Base-by-base conservation (phyloP, 2,888 invertebrate species). In the Asteroscopus sphinx region DNA sequence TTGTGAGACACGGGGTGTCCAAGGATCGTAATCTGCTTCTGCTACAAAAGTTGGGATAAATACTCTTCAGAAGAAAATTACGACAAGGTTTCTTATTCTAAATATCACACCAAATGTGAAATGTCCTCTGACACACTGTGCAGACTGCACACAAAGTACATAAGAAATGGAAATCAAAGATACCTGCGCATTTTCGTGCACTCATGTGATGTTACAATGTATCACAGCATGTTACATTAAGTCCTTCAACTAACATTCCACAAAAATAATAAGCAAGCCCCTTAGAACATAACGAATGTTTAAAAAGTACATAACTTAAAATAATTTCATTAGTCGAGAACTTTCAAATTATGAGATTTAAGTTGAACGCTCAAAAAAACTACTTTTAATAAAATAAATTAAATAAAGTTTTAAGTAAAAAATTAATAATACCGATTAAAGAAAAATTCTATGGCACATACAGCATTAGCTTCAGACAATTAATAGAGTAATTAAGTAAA, bases 1-100 rank as follows among this genome's bases (percentile, higher is more conserved):
- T 48, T 75, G 52, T 63, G 64, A 58, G 75, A 71, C 73, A 62
- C 46, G n/a, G n/a, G 5, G 35, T 55, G 55, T 66, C 75, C 67
- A 44, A 37, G 4, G 11, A 44, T 64, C 28, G 47, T 37, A 35
- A 58, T 35, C 46, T 26, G 25, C 39, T 39, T 47, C 54, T 35
- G 17, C 35, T n/a, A 12, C 16, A 30, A 28, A 7, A 6, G 4
- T 15, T 30, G 12, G 28, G 11, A 15, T 12, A 21, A 12, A 3
- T 12, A 21, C 15, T 51, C 17, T n/a, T 4, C 46, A 47, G 42
- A 47, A 64, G 47, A 40, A 13, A 30, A 46, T 42, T 46, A 15
- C 39, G 35, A 47, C 13, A 1, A 1, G 9, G 12, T 17, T 33
- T 17, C 11, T 36, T 40, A 49, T 16, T 28, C 30, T 33, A 17